Conservation (phyloP, 2,888 invertebrate genomes). For the Diachrysia chrysitis region DNA sequence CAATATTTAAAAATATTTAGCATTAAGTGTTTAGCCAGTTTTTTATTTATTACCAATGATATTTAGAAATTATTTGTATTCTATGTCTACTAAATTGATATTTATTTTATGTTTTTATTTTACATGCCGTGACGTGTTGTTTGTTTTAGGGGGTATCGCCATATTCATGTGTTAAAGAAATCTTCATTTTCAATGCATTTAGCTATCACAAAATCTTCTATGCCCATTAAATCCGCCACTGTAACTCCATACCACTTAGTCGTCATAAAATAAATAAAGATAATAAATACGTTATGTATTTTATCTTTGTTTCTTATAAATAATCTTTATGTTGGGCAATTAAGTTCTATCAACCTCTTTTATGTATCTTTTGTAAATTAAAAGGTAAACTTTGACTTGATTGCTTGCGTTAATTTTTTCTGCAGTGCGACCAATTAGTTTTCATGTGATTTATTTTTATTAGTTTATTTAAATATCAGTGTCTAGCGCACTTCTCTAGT, state of each 20-base stretch:
- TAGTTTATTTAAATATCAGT: not conserved
- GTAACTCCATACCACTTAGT: slow-evolving; percentile 18
- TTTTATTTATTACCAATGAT: too few relatives aligned
- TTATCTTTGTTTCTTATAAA: too few relatives aligned
- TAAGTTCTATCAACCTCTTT: not conserved
- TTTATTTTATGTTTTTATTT: not conserved
- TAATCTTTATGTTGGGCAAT: too few relatives aligned
- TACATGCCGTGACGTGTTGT: not conserved
- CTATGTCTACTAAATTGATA: too few relatives aligned
- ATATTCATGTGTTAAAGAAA: not conserved
- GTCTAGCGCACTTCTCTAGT: not conserved
- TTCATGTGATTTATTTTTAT: not conserved
- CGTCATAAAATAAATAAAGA: not conserved
- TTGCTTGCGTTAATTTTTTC: not conserved
- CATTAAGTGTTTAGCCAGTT: too few relatives aligned
- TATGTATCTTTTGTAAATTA: not conserved
- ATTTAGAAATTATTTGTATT: too few relatives aligned
- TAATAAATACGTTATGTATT: not conserved
- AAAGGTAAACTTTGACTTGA: slow-evolving; percentile 38
- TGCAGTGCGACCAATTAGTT: not conserved
- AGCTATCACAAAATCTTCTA: not conserved
- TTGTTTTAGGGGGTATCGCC: not conserved
- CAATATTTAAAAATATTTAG: too few relatives aligned
- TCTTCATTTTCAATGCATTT: too few relatives aligned
- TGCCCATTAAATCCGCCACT: slow-evolving; percentile 35